These are phyloP conservation scores for Rhodinocichla rosea DNA, from an alignment of 2,113 vertebrate species.

Conservation along the genomic window DNA sequence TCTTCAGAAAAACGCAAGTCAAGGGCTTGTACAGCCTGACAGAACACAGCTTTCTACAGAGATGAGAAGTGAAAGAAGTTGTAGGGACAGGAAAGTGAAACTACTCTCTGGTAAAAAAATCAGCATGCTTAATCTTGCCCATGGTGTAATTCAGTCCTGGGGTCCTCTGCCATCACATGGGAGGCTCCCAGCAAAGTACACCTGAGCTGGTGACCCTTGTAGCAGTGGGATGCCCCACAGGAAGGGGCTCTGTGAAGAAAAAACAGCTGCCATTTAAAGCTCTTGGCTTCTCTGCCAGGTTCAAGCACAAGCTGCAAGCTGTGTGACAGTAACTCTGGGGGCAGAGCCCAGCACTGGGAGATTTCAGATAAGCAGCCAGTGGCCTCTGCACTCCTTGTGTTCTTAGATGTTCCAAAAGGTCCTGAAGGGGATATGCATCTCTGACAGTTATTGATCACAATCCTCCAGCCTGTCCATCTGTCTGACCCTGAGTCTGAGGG, in stretches of 20 bases:
- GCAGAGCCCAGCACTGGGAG: accelerated
- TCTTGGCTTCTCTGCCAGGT: background rate
- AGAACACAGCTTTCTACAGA: background rate
- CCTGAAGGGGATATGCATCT: background rate
- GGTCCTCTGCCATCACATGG: background rate
- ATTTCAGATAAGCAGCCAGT: background rate
- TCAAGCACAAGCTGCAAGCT: background rate
- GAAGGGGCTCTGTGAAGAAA: background rate
- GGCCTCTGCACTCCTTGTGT: background rate
- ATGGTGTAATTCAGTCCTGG: background rate
- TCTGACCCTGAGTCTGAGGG: background rate
- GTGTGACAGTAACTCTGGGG: background rate
- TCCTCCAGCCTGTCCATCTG: background rate
- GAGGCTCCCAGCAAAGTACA: background rate
- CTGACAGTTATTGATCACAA: background rate
- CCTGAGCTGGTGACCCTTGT: background rate
- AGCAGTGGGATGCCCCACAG: accelerated
- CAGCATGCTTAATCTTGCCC: accelerated
- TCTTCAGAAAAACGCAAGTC: background rate
- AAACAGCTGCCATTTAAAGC: background rate
- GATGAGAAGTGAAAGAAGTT: background rate
- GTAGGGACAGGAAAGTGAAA: background rate
- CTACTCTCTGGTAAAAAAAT: background rate
- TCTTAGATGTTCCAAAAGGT: background rate
- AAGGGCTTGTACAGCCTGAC: background rate